phyloP scores from a whole-genome alignment of 2,113 vertebrate species.

The Hucho hucho region DNA sequence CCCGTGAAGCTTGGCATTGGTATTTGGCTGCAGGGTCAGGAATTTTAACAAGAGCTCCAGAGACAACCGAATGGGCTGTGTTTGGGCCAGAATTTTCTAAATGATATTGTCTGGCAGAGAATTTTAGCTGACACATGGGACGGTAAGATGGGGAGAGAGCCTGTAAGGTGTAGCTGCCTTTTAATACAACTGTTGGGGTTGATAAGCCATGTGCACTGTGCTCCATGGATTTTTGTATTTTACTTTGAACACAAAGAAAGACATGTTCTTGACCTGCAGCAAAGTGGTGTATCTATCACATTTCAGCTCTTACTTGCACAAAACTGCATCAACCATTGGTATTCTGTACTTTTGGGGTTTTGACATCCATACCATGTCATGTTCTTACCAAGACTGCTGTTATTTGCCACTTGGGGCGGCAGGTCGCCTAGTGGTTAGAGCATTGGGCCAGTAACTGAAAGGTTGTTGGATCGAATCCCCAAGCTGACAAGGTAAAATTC shows the following conservation, averaged over 20 bases:
- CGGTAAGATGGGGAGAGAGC: slow-evolving; percentile 17
- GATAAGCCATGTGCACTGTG: slow-evolving; percentile 26
- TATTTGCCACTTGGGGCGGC: no score
- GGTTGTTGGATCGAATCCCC: no score
- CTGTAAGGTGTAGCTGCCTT: slow-evolving; percentile 22
- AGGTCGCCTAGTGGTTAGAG: no score
- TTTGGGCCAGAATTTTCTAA: slow-evolving; percentile 5
- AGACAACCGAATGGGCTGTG: neutral
- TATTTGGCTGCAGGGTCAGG: neutral
- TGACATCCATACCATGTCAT: no score
- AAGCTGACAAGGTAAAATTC: no score
- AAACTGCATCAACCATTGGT: no score
- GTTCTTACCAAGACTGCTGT: no score
- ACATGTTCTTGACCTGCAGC: no score
- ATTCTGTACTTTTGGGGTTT: no score
- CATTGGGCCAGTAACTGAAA: no score
- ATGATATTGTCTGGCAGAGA: slow-evolving; percentile 25
- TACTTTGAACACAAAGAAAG: neutral
- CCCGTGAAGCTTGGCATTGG: neutral
- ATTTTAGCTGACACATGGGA: slow-evolving; percentile 28
- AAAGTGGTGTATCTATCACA: no score
- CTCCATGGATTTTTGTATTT: neutral
- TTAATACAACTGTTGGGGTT: slow-evolving; percentile 27
- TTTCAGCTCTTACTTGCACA: no score
- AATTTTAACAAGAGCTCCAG: neutral